These are phyloP conservation scores for Alaudala cheleensis DNA, from an alignment of 2,113 vertebrate genomes.

Conservation along the genomic window DNA sequence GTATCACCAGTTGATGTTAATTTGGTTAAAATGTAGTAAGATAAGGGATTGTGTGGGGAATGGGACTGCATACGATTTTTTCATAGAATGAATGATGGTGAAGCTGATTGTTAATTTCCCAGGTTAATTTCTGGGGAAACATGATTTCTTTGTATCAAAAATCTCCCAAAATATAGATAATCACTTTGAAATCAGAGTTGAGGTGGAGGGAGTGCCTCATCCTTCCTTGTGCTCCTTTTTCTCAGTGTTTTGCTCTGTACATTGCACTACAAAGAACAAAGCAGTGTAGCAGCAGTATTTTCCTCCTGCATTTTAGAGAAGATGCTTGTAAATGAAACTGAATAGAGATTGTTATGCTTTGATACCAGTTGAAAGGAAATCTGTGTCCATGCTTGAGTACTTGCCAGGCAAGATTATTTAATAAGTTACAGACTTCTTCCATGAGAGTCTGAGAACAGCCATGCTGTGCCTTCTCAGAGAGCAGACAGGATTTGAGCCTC, in stretches of 20 bases:
- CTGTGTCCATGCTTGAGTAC: not conserved
- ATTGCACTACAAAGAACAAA: not conserved
- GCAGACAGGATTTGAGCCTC: not conserved
- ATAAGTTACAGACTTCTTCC: not conserved
- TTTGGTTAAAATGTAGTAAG: not conserved
- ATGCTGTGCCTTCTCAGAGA: not conserved
- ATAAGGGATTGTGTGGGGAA: not conserved
- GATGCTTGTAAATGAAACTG: not conserved
- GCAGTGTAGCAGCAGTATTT: not conserved
- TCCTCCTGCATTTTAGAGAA: not conserved
- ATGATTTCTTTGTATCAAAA: not conserved
- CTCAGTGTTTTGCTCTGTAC: not conserved
- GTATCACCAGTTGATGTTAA: fast-evolving
- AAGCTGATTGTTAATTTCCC: not conserved
- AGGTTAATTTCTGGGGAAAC: not conserved
- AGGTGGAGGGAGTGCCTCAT: not conserved
- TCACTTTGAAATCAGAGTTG: not conserved
- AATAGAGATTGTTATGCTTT: not conserved
- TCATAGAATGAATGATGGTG: not conserved
- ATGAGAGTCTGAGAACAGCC: not conserved
- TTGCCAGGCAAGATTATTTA: not conserved
- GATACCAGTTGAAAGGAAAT: not conserved
- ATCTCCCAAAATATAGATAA: fast-evolving
- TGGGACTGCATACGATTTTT: not conserved
- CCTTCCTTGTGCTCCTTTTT: not conserved